These are phyloP conservation scores for Notothenia rossii DNA, from an alignment of 2,113 vertebrate species.

Conservation along the genomic window DNA sequence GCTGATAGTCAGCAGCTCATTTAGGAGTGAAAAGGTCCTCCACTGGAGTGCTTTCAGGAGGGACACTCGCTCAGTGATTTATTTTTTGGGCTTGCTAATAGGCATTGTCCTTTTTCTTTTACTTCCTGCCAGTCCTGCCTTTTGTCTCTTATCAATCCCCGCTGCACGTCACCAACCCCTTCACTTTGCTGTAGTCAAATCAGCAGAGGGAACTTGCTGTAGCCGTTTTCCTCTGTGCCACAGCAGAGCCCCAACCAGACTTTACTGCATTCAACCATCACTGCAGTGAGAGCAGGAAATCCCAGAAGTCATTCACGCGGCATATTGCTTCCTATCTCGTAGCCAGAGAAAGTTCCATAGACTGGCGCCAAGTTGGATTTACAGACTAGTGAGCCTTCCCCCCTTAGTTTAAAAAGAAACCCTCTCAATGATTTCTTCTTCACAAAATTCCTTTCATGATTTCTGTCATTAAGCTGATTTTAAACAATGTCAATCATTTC, in stretches of 20 bases:
- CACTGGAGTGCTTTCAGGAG: slow-evolving; percentile 68
- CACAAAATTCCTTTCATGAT: slow-evolving; percentile 53
- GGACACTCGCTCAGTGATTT: slow-evolving; percentile 34
- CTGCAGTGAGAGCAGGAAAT: slow-evolving; percentile 82
- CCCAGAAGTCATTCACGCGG: slow-evolving; percentile 79
- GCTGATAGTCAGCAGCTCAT: slow-evolving; percentile 70
- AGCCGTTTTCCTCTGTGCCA: slow-evolving; percentile 27
- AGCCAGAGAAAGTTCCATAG: slow-evolving; percentile 70
- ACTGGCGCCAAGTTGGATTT: slow-evolving; percentile 66
- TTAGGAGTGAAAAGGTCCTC: slow-evolving; percentile 73
- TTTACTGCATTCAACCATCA: slow-evolving; percentile 72
- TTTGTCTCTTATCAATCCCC: slow-evolving; percentile 63
- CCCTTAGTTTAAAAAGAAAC: slow-evolving; percentile 24
- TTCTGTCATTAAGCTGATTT: slow-evolving; percentile 79
- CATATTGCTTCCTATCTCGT: slow-evolving; percentile 85
- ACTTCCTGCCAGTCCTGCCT: slow-evolving; percentile 65
- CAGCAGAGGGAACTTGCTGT: slow-evolving; percentile 33
- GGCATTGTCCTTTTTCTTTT: slow-evolving; percentile 67
- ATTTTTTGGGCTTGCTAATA: slow-evolving; percentile 67
- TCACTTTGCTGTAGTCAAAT: slow-evolving; percentile 34
- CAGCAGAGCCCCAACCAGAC: slow-evolving; percentile 35
- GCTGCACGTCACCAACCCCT: slow-evolving; percentile 40
- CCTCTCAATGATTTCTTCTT: slow-evolving; percentile 23
- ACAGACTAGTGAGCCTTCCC: slow-evolving; percentile 24
- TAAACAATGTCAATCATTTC: slow-evolving; percentile 70